Conservation (phyloP, 2,888 invertebrate genomes). For the Drosophila pegasa region DNA sequence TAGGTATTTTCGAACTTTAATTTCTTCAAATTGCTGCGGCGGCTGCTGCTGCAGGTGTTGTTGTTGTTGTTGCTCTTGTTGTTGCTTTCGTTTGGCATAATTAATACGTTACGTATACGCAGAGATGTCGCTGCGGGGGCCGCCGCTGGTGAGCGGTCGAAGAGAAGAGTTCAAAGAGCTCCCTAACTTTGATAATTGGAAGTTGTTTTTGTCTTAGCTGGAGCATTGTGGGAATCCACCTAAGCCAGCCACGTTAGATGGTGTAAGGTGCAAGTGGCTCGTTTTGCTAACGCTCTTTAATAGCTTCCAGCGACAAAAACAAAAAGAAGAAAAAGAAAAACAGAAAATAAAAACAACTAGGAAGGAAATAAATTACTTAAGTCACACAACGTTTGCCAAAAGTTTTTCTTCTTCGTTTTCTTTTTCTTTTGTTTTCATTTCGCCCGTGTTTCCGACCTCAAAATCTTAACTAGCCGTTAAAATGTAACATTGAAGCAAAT, state of each 20-base stretch:
- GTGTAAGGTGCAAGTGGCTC: slow-evolving; percentile 61
- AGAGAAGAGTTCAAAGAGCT: slow-evolving; percentile 72
- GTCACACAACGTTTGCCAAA: slow-evolving; percentile 53
- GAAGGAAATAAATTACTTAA: slow-evolving; percentile 76
- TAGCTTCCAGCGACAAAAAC: slow-evolving; percentile 70
- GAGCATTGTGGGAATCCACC: slow-evolving; percentile 61
- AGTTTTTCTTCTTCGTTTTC: slow-evolving; percentile 25
- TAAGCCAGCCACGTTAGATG: slow-evolving; percentile 30
- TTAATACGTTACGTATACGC: slow-evolving; percentile 77
- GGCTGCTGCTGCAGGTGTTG: slow-evolving; percentile 30
- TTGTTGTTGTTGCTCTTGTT: slow-evolving; percentile 21
- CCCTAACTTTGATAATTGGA: slow-evolving; percentile 60
- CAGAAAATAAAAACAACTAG: slow-evolving; percentile 51
- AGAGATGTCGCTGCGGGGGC: slow-evolving; percentile 69
- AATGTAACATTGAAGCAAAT: slow-evolving; percentile 59
- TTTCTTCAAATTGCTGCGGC: slow-evolving; percentile 29
- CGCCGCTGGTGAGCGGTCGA: slow-evolving; percentile 49
- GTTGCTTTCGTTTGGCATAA: slow-evolving; percentile 54
- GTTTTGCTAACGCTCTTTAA: slow-evolving; percentile 63
- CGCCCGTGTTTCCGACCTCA: slow-evolving; percentile 46
- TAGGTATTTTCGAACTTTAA: slow-evolving; percentile 24
- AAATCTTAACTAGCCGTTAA: slow-evolving; percentile 35
- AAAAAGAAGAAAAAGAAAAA: neutral
- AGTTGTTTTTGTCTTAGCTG: slow-evolving; percentile 15
- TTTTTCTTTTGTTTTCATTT: slow-evolving; percentile 22